Evolutionary conservation across 2,113 vertebrate species (phyloP), one percentile per base, ranked within the genome.

Genomic region (Deroptyus accipitrinus): DNA sequence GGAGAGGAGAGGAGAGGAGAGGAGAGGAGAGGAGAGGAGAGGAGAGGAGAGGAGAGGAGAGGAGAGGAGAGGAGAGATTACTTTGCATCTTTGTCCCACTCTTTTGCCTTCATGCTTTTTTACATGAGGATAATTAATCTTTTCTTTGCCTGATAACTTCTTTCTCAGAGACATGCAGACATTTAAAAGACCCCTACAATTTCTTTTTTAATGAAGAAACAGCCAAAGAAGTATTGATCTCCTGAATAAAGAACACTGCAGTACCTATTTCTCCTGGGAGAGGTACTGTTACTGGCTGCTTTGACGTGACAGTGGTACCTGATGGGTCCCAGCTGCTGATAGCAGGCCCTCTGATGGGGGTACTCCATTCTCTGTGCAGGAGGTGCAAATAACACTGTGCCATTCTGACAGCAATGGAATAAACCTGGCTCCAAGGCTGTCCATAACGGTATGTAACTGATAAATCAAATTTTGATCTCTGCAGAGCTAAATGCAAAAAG

Each of bases 271-370:
- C 94, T 82, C 94, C 30, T 31, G 94, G 74, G 94, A 96, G 69
- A 92, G 91, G 75, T 96, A 14, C 10, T 74, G 76, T 96, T 96
- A 76, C 94, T 0, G 10, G 62, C 83, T 86, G 70, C 78, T 73
- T 24, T 4, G 83, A 37, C 4, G 1, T 62, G 68, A 63, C 76
- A 69, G 84, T 5, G 5, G 52, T 81, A 92, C 85, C 79, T 95
- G 96, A 97, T 76, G 84, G 49, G 57, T 95, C 88, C 73, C 97
- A 97, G 96, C 92, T 86, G 94, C 92, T 6, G 3, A 8, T 46
- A 88, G 67, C 64, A 68, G 92, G 70, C 86, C 73, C 62, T 79
- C 24, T 15, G 41, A 10, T 6, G 2, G 4, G 24, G 44, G n/a
- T 33, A 33, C 28, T 22, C 48, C 6, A 2, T 52, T 79, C 23